Evolutionary conservation across 1,140 invertebrate species (phyloP).

Genomic region (Solenopsis fugax): DNA sequence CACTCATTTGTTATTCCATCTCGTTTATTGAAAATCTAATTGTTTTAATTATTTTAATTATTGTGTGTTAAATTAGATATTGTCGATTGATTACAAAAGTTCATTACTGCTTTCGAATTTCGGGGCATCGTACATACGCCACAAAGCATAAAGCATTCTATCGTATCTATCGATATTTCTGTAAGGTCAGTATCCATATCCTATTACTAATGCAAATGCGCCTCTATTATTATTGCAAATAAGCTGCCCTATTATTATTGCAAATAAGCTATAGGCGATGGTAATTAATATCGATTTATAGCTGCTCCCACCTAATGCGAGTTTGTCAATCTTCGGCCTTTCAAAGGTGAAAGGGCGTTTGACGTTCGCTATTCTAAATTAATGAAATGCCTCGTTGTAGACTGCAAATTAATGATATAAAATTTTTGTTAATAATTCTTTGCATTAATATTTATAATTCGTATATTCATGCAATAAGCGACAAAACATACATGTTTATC

Average conservation of each 20-base stretch:
- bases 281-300: conserved; percentile 48
- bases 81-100: conserved; percentile 24
- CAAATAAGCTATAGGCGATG: conserved; percentile 18
- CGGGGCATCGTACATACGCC: not conserved
- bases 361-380: conserved; percentile 14
- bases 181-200: conserved; percentile 22
- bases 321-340: conserved; percentile 21
- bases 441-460: not conserved
- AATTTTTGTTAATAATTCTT: not conserved
- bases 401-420: not conserved
- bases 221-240: conserved; percentile 53
- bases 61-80: not conserved
- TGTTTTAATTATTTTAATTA: conserved; percentile 25
- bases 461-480: not conserved
- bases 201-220: conserved; percentile 53
- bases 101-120: not conserved
- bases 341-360: conserved; percentile 5
- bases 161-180: conserved; percentile 13
- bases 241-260: conserved; percentile 39
- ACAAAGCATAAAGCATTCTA: conserved; percentile 24
- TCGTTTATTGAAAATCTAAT: not conserved
- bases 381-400: not conserved
- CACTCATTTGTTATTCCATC: not conserved
- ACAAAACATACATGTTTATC: not conserved
- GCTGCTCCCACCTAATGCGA: conserved; percentile 15